These are phyloP conservation scores for Australoheros scitulus DNA, from an alignment of 2,113 vertebrate genomes.

Conservation along the genomic window DNA sequence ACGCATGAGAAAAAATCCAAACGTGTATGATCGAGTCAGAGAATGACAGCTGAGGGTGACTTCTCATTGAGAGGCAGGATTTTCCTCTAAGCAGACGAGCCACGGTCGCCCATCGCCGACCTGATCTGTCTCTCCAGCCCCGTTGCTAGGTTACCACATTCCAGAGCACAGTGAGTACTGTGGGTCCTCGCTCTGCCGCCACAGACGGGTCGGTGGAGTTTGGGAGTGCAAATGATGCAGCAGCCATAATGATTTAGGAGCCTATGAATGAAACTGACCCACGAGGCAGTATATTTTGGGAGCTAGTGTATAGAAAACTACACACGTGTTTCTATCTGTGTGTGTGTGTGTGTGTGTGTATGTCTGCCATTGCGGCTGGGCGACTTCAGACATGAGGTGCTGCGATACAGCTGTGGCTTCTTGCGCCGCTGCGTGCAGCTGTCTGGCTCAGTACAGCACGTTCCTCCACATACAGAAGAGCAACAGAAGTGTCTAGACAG, in stretches of 20 bases:
- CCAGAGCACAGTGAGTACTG: slow-evolving; percentile 32
- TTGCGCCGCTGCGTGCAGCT: neutral
- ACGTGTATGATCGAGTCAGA: neutral
- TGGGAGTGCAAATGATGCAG: slow-evolving; percentile 23
- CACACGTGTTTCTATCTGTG: neutral
- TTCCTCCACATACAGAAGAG: slow-evolving; percentile 14
- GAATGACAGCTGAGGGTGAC: neutral
- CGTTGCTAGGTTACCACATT: slow-evolving; percentile 69
- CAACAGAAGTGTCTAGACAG: slow-evolving; percentile 37
- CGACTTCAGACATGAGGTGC: neutral
- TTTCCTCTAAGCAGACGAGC: slow-evolving; percentile 9
- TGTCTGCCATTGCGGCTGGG: neutral
- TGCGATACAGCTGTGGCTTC: slow-evolving; percentile 33
- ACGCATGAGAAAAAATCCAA: neutral
- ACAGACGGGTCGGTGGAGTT: slow-evolving; percentile 5
- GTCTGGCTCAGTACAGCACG: slow-evolving; percentile 32
- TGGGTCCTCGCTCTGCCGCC: slow-evolving; percentile 24
- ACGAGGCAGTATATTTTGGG: neutral
- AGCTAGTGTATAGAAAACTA: neutral
- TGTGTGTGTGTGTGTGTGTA: too few species aligned
- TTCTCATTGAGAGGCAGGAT: slow-evolving; percentile 1
- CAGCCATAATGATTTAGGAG: neutral
- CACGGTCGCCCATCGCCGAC: slow-evolving; percentile 18
- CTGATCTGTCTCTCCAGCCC: slow-evolving; percentile 39
- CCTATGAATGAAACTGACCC: slow-evolving; percentile 3